A percentile compares a stretch with the other conserved stretches of the same genome.
Conservation (phyloP, 2,888 invertebrate species). For the Hoplodrina ambigua region DNA sequence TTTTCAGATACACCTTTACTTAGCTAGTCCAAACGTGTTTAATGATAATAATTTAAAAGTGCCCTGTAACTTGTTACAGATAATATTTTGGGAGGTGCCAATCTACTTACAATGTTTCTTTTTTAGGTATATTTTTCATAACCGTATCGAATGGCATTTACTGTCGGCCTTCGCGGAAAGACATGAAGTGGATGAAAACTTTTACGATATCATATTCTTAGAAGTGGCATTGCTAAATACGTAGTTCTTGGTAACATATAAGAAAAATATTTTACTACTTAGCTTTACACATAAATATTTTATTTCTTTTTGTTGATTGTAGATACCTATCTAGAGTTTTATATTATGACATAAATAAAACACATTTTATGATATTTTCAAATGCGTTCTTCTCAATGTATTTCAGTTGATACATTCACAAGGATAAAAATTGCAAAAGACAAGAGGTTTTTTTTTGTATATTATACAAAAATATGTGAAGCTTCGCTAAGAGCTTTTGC, state of each 20-base stretch:
- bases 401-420: slow-evolving; percentile 17
- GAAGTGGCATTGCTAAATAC: slow-evolving; percentile 46
- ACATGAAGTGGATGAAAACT: slow-evolving; percentile 53
- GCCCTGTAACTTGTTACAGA: slow-evolving; percentile 63
- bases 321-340: slow-evolving; percentile 21
- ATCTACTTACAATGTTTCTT: slow-evolving; percentile 52
- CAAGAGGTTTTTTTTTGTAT: no score
- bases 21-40: slow-evolving; percentile 43
- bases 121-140: slow-evolving; percentile 58
- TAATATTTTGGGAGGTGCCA: slow-evolving; percentile 58
- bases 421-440: slow-evolving; percentile 4
- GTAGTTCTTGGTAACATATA: slow-evolving; percentile 41
- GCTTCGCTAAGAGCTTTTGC: slow-evolving; percentile 46
- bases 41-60: slow-evolving; percentile 44
- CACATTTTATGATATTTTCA: slow-evolving; percentile 26
- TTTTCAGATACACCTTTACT: slow-evolving; percentile 56
- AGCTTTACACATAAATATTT: slow-evolving; percentile 36
- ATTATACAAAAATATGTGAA: slow-evolving; percentile 19
- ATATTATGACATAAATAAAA: slow-evolving; percentile 15
- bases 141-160: slow-evolving; percentile 45
- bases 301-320: slow-evolving; percentile 42
- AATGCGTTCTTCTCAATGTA: slow-evolving; percentile 12
- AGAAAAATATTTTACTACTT: slow-evolving; percentile 44
- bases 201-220: slow-evolving; percentile 45
- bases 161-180: slow-evolving; percentile 45